Evolutionary conservation across 2,888 invertebrate genomes (phyloP), one percentile per base, ranked within the genome.

Genomic region (Eupithecia abbreviata): DNA sequence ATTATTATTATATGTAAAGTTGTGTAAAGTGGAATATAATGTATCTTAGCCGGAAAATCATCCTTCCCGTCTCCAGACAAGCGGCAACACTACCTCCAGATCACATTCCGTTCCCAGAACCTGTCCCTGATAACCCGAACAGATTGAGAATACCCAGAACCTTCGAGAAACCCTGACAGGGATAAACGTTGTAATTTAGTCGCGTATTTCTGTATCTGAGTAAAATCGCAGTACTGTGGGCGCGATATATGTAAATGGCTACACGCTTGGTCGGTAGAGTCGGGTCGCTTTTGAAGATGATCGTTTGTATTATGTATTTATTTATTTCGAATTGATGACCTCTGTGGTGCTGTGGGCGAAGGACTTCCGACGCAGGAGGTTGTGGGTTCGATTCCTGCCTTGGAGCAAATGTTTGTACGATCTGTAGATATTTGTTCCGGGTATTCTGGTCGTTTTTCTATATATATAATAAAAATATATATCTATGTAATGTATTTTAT

Each of bases 171-270:
- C 30, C 30, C 30, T 62, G 10, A 10, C 62, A 62, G 3, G 10
- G 62, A 12, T 30, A 62, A 62, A 62, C 62, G 30, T 4, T 42
- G 70, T 68, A 42, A 77, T 71, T 81, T 78, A 80, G 86, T 84
- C 92, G 92, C 89, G 87, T 92, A 92, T 90, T 84, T 87, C 67
- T 89, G 90, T 88, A 90, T 90, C 88, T 89, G 86, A 84, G 88
- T 87, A 89, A 90, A 91, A 91, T 90, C 89, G 89, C 88, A 83
- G 87, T 89, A 90, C 86, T 87, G 90, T 92, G 90, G 90, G 91
- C 90, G 92, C 91, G 89, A 90, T 92, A 90, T 91, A 92, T 91
- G 92, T 92, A 92, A 93, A 93, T 92, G 89, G 90, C 91, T 92
- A 90, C 92, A 92, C 91, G 91, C 91, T 90, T 85, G 82, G 88